Conservation (phyloP, 2,888 invertebrate genomes). For the Cantharis rustica region DNA sequence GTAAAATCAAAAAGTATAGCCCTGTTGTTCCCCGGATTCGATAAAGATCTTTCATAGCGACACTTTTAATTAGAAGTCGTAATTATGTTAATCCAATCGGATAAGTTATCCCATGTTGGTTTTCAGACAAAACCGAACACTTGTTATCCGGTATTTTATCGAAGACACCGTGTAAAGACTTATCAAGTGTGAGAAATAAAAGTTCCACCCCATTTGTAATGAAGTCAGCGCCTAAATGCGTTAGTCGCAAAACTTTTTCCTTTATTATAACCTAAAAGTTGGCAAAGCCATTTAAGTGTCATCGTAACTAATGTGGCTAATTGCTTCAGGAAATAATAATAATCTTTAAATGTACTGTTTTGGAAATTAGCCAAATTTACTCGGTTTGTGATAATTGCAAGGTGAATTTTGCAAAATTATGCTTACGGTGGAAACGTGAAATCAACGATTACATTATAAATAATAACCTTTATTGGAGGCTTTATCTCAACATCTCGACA, state of each 20-base stretch:
- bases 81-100: background rate
- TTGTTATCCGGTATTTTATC: background rate
- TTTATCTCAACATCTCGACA: background rate
- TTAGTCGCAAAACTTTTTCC: background rate
- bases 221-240: background rate
- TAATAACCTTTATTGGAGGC: conserved; percentile 6
- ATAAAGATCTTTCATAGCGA: background rate
- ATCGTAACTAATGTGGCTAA: conserved; percentile 2
- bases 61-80: background rate
- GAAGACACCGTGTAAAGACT: background rate
- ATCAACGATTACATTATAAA: background rate
- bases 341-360: conserved; percentile 1
- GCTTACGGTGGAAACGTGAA: background rate
- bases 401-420: background rate
- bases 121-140: background rate
- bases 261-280: background rate
- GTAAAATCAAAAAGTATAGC: background rate
- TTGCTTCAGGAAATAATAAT: conserved; percentile 5
- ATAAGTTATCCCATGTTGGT: background rate
- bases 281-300: background rate
- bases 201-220: background rate
- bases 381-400: background rate
- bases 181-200: background rate
- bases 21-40: background rate
- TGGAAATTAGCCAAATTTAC: background rate